These are phyloP conservation scores for Perizoma affinitatum DNA, from an alignment of 2,888 invertebrate species.

Conservation along the genomic window DNA sequence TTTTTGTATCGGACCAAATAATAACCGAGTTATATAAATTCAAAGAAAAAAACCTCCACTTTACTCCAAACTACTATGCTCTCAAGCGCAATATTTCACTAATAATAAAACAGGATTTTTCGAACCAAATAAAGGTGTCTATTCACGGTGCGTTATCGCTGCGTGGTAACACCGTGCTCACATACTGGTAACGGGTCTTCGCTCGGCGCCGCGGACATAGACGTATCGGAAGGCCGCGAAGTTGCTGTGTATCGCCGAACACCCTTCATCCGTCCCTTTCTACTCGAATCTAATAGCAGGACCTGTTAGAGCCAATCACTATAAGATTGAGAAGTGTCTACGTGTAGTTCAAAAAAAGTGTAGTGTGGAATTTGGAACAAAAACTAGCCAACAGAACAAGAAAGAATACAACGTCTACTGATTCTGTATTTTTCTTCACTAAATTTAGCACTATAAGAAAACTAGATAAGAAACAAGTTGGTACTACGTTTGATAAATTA, in stretches of 20 bases:
- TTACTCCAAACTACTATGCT: constrained; percentile 26
- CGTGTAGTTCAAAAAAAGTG: constrained; percentile 27
- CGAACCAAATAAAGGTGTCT: constrained; percentile 42
- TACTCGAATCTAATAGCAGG: constrained; percentile 82
- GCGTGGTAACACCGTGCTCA: constrained; percentile 69
- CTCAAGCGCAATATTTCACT: constrained; percentile 24
- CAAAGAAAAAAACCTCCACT: constrained; percentile 16
- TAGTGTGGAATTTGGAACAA: constrained; percentile 16
- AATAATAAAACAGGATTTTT: constrained; percentile 23
- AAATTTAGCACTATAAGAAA: constrained; percentile 4
- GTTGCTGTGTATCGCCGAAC: constrained; percentile 75
- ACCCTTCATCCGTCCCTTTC: constrained; percentile 71
- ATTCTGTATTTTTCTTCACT: constrained; percentile 1
- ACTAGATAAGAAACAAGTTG: no score
- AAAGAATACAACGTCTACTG: constrained; percentile 2
- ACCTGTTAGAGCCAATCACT: constrained; percentile 79
- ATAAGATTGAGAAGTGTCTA: constrained; percentile 41
- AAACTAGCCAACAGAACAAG: constrained; percentile 17
- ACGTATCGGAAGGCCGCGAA: constrained; percentile 78
- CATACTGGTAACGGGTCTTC: constrained; percentile 82
- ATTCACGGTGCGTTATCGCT: constrained; percentile 58
- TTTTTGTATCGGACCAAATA: neutral
- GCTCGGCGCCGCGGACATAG: constrained; percentile 78
- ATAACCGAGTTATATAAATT: neutral
- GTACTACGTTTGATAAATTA: no score